Percentiles rank a stretch among this genome's conserved stretches.
Evolutionary conservation across 2,113 vertebrate species (phyloP).

Genomic region (Callocephalon fimbriatum): DNA sequence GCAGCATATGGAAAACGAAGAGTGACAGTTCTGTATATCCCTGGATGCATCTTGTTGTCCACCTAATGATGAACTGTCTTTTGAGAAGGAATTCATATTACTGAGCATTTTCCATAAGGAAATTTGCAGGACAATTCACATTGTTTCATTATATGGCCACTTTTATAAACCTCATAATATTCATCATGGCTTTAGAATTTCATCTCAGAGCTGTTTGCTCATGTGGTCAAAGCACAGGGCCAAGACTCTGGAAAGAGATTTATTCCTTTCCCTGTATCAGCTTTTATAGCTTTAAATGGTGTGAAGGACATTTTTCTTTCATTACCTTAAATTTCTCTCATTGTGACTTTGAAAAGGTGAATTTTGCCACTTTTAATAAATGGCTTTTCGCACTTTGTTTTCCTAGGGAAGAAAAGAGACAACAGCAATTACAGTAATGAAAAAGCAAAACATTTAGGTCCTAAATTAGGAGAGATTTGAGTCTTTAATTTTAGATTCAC

Average conservation of each 20-base stretch:
- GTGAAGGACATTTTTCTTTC: background rate
- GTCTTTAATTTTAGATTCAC: background rate
- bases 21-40: background rate
- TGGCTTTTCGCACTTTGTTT: background rate
- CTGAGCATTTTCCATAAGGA: background rate
- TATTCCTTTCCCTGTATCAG: background rate
- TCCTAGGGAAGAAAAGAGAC: background rate
- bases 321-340: background rate
- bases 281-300: background rate
- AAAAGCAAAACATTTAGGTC: background rate
- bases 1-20: background rate
- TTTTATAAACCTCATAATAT: background rate
- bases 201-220: background rate
- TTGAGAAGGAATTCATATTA: background rate
- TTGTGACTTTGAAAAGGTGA: background rate
- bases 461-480: background rate
- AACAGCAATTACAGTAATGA: background rate
- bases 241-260: background rate
- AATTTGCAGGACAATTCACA: background rate
- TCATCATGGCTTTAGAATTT: background rate
- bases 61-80: background rate
- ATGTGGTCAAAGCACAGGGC: rapidly evolving
- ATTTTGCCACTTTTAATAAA: background rate
- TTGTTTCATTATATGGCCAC: background rate
- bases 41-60: background rate